phyloP scores from a whole-genome alignment of 2,113 vertebrate genomes.

The Pterocles orientalis region DNA sequence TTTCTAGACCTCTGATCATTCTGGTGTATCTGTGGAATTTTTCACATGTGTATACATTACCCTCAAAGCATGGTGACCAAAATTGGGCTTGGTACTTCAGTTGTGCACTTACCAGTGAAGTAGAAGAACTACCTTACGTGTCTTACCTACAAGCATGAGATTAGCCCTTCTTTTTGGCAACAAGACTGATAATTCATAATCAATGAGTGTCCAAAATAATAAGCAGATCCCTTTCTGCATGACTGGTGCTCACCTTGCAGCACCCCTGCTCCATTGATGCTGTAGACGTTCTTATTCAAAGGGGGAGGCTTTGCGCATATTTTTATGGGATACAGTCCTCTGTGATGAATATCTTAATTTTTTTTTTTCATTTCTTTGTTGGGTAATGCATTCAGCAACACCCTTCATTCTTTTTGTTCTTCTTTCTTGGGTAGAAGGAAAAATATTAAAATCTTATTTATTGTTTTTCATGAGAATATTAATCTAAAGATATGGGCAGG shows the following conservation, averaged over 20 bases:
- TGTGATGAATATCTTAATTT: background rate
- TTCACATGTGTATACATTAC: background rate
- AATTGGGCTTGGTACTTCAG: accelerated
- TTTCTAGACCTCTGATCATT: background rate
- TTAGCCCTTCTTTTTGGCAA: background rate
- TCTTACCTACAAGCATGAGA: background rate
- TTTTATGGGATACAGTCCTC: background rate
- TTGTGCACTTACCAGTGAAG: background rate
- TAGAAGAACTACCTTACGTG: background rate
- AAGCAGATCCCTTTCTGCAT: background rate
- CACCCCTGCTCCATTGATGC: background rate
- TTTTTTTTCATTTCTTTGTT: background rate
- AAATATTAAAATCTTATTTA: background rate
- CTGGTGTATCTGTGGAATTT: background rate
- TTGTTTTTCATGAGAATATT: background rate
- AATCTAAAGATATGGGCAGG: background rate
- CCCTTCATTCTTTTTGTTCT: background rate
- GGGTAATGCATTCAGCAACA: background rate
- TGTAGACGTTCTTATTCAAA: background rate
- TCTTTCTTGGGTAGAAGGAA: background rate
- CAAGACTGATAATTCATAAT: background rate
- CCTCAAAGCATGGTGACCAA: background rate
- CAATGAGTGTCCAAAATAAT: background rate
- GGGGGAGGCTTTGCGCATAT: background rate
- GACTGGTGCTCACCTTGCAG: background rate